Percentiles rank a stretch among this genome's conserved stretches.
phyloP scores from a whole-genome alignment of 2,113 vertebrate species.

The Macquaria ambigua region DNA sequence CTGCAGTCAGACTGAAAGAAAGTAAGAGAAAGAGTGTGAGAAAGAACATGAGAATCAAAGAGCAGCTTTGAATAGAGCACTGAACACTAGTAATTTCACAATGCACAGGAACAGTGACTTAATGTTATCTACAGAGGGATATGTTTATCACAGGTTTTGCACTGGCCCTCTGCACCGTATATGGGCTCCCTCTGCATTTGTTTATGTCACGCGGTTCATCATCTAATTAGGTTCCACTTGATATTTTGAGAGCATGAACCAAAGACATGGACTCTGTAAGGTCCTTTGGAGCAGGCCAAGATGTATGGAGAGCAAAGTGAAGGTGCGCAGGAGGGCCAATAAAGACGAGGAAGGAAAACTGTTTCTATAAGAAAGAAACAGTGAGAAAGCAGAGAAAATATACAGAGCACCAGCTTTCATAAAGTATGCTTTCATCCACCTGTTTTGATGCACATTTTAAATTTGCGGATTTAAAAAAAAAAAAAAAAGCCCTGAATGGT shows the following conservation, averaged over 20 bases:
- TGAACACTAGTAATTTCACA: not conserved
- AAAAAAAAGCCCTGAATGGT: no score
- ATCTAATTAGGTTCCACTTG: constrained; percentile 39
- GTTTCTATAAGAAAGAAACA: not conserved
- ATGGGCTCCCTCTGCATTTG: constrained; percentile 12
- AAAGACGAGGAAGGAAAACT: not conserved
- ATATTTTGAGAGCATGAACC: constrained; percentile 1
- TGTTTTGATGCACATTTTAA: not conserved
- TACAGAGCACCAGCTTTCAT: rapidly evolving
- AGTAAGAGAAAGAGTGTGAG: not conserved
- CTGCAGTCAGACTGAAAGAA: constrained; percentile 6
- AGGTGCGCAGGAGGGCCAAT: not conserved
- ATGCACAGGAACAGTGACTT: not conserved
- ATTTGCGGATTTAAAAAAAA: no score
- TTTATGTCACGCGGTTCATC: constrained; percentile 32
- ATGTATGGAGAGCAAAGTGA: not conserved
- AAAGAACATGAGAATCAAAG: not conserved
- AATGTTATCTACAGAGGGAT: not conserved
- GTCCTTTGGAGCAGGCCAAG: not conserved
- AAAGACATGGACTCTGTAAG: not conserved
- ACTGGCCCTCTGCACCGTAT: not conserved
- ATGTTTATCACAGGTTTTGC: not conserved
- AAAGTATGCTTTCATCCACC: no score
- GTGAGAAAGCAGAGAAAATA: not conserved
- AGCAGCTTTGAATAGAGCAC: not conserved